These are phyloP conservation scores for Dinocampus coccinellae DNA, from an alignment of 2,888 invertebrate species.

Conservation along the genomic window DNA sequence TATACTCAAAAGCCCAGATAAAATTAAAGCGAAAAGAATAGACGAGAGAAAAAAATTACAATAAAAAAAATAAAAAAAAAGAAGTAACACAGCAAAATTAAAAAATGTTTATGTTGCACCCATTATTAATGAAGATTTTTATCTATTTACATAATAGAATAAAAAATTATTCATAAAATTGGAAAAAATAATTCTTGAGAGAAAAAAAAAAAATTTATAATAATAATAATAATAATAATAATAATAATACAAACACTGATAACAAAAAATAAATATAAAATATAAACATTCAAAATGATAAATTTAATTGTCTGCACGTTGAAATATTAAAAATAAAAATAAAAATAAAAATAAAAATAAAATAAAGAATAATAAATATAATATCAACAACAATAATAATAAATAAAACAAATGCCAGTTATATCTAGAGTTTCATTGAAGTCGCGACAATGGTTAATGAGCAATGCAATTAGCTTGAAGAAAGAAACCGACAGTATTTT, in stretches of 20 bases:
- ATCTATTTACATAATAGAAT: neutral
- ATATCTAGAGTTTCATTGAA: neutral
- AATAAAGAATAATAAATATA: neutral
- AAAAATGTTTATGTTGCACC: neutral
- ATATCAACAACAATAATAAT: neutral
- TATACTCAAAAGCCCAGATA: slow-evolving; percentile 3
- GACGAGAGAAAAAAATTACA: neutral
- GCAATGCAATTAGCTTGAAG: slow-evolving; percentile 23
- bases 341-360: neutral
- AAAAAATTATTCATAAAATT: too few species aligned
- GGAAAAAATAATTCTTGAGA: too few species aligned
- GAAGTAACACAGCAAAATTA: neutral
- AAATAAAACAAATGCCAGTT: neutral
- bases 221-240: too few species aligned
- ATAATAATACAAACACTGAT: too few species aligned
- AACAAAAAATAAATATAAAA: neutral
- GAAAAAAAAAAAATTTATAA: too few species aligned
- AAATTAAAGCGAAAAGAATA: neutral
- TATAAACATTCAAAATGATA: too few species aligned
- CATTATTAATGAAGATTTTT: neutral
- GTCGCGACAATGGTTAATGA: slow-evolving; percentile 23
- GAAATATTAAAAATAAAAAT: neutral
- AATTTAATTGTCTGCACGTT: too few species aligned
- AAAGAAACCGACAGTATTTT: slow-evolving; percentile 7
- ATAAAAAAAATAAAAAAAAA: neutral